Evolutionary conservation across 2,888 invertebrate species (phyloP).

Genomic region (Lucinisca nassula): DNA sequence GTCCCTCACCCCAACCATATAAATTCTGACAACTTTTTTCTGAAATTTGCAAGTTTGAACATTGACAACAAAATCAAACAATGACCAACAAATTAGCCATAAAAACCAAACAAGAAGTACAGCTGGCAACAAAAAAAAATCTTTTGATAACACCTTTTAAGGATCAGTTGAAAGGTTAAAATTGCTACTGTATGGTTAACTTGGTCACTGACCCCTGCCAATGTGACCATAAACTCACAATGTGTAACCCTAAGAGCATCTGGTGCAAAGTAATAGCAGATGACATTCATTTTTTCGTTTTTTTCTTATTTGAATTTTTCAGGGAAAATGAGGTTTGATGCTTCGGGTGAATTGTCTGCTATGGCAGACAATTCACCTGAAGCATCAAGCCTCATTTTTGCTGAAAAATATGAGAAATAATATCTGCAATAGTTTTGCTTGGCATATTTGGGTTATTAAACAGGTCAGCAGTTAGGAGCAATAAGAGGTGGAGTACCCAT

Average conservation of each 20-base stretch:
- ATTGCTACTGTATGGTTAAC: constrained; percentile 2
- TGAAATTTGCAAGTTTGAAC: not conserved
- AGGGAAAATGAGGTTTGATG: too few relatives aligned
- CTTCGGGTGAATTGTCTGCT: too few relatives aligned
- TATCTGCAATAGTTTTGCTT: too few relatives aligned
- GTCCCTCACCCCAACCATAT: not conserved
- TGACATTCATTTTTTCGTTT: too few relatives aligned
- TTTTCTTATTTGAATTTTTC: too few relatives aligned
- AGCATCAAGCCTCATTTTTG: too few relatives aligned
- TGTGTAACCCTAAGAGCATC: not conserved
- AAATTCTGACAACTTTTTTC: not conserved
- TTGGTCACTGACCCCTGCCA: not conserved
- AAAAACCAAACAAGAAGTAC: not conserved
- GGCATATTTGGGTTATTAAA: too few relatives aligned
- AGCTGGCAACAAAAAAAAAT: not conserved
- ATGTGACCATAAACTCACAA: not conserved
- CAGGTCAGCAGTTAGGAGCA: not conserved
- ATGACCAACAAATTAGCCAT: not conserved
- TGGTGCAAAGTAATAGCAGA: too few relatives aligned
- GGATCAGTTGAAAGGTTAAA: not conserved
- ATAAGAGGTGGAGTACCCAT: not conserved
- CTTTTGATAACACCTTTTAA: not conserved
- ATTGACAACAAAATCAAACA: not conserved
- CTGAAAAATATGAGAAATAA: too few relatives aligned
- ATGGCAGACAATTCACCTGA: too few relatives aligned